Percentiles rank a stretch among this genome's conserved stretches.
phyloP scores from a whole-genome alignment of 2,888 invertebrate species.

The Hyposoter dolosus region DNA sequence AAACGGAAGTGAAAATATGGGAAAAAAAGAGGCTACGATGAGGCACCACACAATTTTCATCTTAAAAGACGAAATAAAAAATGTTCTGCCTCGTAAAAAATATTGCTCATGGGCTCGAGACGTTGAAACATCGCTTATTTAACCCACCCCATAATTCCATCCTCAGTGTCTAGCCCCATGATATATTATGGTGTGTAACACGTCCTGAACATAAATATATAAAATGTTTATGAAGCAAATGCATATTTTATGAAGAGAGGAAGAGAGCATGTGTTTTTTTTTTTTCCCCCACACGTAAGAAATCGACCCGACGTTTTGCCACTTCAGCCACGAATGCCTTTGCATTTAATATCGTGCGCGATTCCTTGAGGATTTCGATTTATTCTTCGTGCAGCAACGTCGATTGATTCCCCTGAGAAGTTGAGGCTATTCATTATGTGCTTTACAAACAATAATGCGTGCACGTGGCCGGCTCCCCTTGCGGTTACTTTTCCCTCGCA shows the following conservation, averaged over 20 bases:
- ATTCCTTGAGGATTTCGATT: background rate
- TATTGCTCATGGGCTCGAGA: constrained; percentile 34
- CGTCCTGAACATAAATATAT: constrained; percentile 27
- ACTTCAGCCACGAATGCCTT: background rate
- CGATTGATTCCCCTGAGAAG: constrained; percentile 16
- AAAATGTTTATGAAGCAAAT: constrained; percentile 29
- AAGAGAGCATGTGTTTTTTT: constrained; percentile 11
- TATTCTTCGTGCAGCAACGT: background rate
- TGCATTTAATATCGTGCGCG: constrained; percentile 17
- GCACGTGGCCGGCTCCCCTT: background rate
- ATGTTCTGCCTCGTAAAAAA: background rate
- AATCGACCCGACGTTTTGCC: background rate
- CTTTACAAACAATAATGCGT: constrained; percentile 10
- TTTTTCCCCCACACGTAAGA: constrained; percentile 6
- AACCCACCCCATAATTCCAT: constrained; percentile 22
- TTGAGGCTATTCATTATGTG: constrained; percentile 3
- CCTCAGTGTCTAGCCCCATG: constrained; percentile 13
- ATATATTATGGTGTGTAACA: constrained; percentile 37
- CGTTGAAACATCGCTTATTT: constrained; percentile 40
- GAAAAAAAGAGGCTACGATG: background rate
- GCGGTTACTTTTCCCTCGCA: background rate
- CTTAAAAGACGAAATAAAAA: background rate
- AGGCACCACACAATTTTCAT: constrained; percentile 10
- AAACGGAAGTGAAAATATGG: background rate
- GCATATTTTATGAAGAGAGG: constrained; percentile 21